A percentile compares a stretch with the other conserved stretches of the same genome.
phyloP scores from a whole-genome alignment of 2,888 invertebrate species.

The Glaucopsyche alexis region DNA sequence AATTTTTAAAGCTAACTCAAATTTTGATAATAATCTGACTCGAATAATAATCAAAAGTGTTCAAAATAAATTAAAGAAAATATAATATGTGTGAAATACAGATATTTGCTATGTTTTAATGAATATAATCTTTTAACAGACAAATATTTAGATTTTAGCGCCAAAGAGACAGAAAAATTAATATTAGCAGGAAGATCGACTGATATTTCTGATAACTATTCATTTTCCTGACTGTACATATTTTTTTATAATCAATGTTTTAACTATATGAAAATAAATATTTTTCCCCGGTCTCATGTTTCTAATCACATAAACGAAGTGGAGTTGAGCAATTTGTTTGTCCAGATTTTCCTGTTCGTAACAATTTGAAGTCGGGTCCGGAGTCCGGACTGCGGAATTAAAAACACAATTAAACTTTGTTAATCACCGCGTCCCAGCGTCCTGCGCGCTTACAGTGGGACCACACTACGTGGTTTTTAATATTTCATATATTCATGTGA shows the following conservation, averaged over 20 bases:
- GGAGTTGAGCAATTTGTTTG: not conserved
- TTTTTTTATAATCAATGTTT: no score
- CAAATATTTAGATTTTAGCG: no score
- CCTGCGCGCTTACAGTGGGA: slow-evolving; percentile 37
- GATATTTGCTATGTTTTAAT: no score
- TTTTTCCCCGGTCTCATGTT: not conserved
- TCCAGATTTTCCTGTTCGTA: slow-evolving; percentile 8
- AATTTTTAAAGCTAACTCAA: not conserved
- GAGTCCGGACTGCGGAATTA: slow-evolving; percentile 38
- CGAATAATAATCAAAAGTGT: not conserved
- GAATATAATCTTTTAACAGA: no score
- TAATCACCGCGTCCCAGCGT: slow-evolving; percentile 42
- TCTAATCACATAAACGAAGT: not conserved
- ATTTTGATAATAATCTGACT: not conserved
- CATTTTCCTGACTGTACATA: not conserved
- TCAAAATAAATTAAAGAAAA: no score
- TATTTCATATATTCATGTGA: no score
- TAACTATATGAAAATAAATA: no score
- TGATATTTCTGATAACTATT: not conserved
- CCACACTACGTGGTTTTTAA: slow-evolving; percentile 11
- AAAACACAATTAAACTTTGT: slow-evolving; percentile 52
- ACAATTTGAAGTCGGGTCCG: not conserved
- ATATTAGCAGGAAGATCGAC: no score
- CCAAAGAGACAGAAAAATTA: no score
- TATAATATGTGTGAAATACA: no score